These are phyloP conservation scores for Campaea margaritaria DNA, from an alignment of 2,888 invertebrate genomes.

Conservation along the genomic window DNA sequence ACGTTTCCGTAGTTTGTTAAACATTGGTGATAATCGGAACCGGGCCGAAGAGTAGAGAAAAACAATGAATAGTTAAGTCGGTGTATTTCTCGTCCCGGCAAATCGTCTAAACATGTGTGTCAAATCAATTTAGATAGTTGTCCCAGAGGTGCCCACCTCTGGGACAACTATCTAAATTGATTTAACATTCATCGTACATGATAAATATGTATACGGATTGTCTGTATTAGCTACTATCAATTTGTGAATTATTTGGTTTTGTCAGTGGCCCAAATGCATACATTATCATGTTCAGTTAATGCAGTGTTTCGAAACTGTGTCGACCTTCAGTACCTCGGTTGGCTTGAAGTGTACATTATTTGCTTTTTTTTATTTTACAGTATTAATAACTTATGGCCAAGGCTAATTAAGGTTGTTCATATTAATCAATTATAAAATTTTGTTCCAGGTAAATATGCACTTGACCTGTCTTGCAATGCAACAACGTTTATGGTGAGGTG, in stretches of 20 bases:
- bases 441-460: constrained; percentile 75
- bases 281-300: constrained; percentile 68
- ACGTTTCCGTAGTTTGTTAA: too few species aligned
- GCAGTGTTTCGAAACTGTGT: constrained; percentile 69
- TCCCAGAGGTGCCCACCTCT: neutral
- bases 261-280: constrained; percentile 74
- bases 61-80: too few species aligned
- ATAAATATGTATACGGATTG: constrained; percentile 20
- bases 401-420: constrained; percentile 37
- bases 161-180: neutral
- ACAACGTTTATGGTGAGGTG: constrained; percentile 70
- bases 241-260: constrained; percentile 53
- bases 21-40: too few species aligned
- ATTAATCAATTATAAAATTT: constrained; percentile 48
- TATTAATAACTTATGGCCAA: constrained; percentile 43
- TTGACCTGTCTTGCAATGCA: constrained; percentile 43
- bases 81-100: too few species aligned
- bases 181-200: neutral
- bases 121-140: too few species aligned
- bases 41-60: too few species aligned
- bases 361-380: constrained; percentile 50
- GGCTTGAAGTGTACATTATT: constrained; percentile 57
- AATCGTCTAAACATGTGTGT: too few species aligned
- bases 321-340: constrained; percentile 68
- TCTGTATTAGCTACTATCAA: constrained; percentile 30